Conservation (phyloP, 2,113 vertebrate species). For the Asarcornis scutulata region DNA sequence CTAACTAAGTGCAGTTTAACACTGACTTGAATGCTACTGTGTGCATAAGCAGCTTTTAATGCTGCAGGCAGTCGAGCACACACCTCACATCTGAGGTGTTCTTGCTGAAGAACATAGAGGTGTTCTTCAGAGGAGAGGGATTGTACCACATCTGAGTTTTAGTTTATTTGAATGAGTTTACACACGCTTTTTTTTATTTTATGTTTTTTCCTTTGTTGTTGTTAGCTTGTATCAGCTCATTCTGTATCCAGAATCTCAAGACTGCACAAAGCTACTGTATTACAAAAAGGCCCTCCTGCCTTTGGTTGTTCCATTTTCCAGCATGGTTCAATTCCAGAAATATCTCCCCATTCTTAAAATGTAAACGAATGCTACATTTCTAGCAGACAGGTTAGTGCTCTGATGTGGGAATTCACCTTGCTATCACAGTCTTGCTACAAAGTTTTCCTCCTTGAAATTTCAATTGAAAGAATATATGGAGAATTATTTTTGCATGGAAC, state of each 20-base stretch:
- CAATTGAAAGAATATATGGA: neutral
- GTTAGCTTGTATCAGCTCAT: neutral
- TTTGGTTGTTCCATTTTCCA: neutral
- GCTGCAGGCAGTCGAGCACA: accelerated
- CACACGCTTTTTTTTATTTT: neutral
- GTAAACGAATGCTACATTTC: neutral
- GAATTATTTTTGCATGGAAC: neutral
- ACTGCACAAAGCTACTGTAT: neutral
- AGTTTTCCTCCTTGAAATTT: neutral
- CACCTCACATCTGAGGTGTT: accelerated
- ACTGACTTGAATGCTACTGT: accelerated
- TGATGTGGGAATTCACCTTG: neutral
- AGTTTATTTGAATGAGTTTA: too few relatives aligned
- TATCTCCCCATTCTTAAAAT: neutral
- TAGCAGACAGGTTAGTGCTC: neutral
- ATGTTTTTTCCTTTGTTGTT: neutral
- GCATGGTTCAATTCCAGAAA: neutral
- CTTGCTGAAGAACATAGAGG: too few relatives aligned
- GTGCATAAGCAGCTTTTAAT: neutral
- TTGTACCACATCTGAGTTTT: too few relatives aligned
- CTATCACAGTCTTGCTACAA: neutral
- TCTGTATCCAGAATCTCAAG: neutral
- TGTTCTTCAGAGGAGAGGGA: accelerated
- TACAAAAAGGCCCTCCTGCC: neutral
- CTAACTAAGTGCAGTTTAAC: accelerated